These are phyloP conservation scores for Perccottus glenii DNA, from an alignment of 2,113 vertebrate genomes.

Conservation along the genomic window DNA sequence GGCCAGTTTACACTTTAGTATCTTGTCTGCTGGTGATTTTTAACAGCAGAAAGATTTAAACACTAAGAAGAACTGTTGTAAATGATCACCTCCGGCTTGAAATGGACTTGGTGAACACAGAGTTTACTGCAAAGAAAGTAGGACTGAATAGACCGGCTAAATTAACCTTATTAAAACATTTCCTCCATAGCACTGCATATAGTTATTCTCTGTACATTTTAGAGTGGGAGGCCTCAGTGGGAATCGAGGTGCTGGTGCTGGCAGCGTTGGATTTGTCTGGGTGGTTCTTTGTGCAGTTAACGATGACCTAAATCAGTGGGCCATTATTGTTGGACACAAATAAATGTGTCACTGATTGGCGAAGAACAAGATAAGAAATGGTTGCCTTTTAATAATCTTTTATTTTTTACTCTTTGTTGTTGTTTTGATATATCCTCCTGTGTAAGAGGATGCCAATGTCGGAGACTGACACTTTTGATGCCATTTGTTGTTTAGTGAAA, in stretches of 20 bases:
- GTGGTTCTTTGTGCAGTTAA: too few relatives aligned
- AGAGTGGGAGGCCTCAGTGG: constrained; percentile 32
- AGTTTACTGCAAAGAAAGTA: constrained; percentile 19
- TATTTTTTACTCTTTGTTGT: too few relatives aligned
- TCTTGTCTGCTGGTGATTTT: neutral
- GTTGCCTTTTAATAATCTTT: too few relatives aligned
- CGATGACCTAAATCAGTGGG: too few relatives aligned
- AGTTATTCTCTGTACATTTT: constrained; percentile 31
- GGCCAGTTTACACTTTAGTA: constrained; percentile 4
- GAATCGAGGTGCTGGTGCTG: constrained; percentile 26
- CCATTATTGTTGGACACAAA: too few relatives aligned
- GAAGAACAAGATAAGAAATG: neutral
- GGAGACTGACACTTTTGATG: too few relatives aligned
- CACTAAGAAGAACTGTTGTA: neutral
- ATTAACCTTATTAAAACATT: constrained; percentile 18
- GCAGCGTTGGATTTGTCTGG: constrained; percentile 1
- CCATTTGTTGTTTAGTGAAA: constrained; percentile 52
- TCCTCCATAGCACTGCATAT: constrained; percentile 13
- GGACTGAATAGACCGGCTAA: constrained; percentile 19
- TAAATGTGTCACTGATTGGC: too few relatives aligned
- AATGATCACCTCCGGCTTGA: constrained; percentile 14
- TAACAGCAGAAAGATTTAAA: too few relatives aligned
- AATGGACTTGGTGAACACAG: constrained; percentile 16
- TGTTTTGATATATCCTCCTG: too few relatives aligned
- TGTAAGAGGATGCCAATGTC: constrained; percentile 26